Percentiles rank a stretch among this genome's conserved stretches.
Evolutionary conservation across 1,140 invertebrate genomes (phyloP).

Genomic region (Drosophila littoralis): DNA sequence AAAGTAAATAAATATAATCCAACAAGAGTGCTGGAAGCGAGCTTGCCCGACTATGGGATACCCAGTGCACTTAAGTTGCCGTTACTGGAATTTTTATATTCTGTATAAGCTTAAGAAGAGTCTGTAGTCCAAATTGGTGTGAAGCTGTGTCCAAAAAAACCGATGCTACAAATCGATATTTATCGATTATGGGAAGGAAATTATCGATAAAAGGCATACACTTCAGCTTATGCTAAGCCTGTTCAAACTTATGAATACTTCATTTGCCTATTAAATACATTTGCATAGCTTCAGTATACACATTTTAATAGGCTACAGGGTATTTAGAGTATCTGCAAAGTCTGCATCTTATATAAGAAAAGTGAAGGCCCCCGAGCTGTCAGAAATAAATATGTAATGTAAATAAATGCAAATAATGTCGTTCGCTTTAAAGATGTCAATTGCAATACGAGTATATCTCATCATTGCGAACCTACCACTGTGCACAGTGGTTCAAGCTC

Average conservation of each 20-base stretch:
- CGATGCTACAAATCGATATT: too few relatives aligned
- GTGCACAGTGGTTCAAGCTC: slow-evolving; percentile 41
- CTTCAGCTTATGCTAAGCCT: too few relatives aligned
- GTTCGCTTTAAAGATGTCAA: slow-evolving; percentile 71
- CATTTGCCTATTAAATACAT: too few relatives aligned
- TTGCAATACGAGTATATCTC: slow-evolving; percentile 48
- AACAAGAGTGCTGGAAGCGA: neutral
- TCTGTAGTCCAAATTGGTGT: too few relatives aligned
- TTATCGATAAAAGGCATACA: too few relatives aligned
- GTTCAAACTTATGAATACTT: too few relatives aligned
- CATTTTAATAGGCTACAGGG: neutral
- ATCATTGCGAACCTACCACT: slow-evolving; percentile 38
- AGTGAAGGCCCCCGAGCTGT: slow-evolving; percentile 2
- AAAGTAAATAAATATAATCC: slow-evolving; percentile 13
- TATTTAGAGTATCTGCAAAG: neutral
- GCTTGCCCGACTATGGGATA: neutral
- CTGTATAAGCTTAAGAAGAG: too few relatives aligned
- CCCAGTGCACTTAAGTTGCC: too few relatives aligned
- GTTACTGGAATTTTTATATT: too few relatives aligned
- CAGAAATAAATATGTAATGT: slow-evolving; percentile 12
- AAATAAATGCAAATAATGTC: slow-evolving; percentile 74
- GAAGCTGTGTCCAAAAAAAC: too few relatives aligned
- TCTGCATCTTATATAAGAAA: slow-evolving; percentile 24
- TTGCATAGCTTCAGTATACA: neutral
- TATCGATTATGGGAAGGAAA: too few relatives aligned